These are phyloP conservation scores for Catocala nupta DNA, from an alignment of 2,888 invertebrate species.

Conservation along the genomic window DNA sequence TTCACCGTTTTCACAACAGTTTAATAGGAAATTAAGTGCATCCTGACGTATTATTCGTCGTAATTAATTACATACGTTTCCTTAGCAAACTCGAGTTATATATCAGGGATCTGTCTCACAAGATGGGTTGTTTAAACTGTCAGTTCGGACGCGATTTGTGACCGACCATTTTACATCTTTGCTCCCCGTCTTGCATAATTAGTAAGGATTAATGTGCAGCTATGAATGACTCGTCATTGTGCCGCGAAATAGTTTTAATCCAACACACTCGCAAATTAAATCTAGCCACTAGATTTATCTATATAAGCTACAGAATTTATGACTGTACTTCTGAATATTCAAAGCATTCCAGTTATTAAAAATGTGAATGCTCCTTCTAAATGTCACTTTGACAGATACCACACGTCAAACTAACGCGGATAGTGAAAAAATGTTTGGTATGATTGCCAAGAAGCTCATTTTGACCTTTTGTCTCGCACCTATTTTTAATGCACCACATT, in stretches of 20 bases:
- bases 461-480: slow-evolving; percentile 47
- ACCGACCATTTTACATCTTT: slow-evolving; percentile 83
- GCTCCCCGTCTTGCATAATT: slow-evolving; percentile 85
- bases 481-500: slow-evolving; percentile 49
- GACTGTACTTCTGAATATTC: slow-evolving; percentile 20
- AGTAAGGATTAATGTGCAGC: slow-evolving; percentile 83
- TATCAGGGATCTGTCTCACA: slow-evolving; percentile 83
- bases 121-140: slow-evolving; percentile 85
- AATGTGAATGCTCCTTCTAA: slow-evolving; percentile 18
- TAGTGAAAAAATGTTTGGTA: slow-evolving; percentile 31
- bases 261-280: slow-evolving; percentile 52
- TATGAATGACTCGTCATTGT: slow-evolving; percentile 81
- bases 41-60: slow-evolving; percentile 82
- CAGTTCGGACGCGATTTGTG: slow-evolving; percentile 84
- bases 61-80: slow-evolving; percentile 84
- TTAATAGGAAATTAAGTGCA: slow-evolving; percentile 84
- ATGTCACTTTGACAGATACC: slow-evolving; percentile 38
- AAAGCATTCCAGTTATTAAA: slow-evolving; percentile 37
- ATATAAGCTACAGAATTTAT: slow-evolving; percentile 42
- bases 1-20: slow-evolving; percentile 68
- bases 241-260: slow-evolving; percentile 72
- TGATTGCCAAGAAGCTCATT: slow-evolving; percentile 49
- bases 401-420: slow-evolving; percentile 24
- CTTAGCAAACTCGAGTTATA: slow-evolving; percentile 75
- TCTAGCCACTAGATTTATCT: slow-evolving; percentile 48